These are phyloP conservation scores for Adrianichthys oophorus DNA, from an alignment of 2,797 vertebrate genomes.

Conservation along the genomic window DNA sequence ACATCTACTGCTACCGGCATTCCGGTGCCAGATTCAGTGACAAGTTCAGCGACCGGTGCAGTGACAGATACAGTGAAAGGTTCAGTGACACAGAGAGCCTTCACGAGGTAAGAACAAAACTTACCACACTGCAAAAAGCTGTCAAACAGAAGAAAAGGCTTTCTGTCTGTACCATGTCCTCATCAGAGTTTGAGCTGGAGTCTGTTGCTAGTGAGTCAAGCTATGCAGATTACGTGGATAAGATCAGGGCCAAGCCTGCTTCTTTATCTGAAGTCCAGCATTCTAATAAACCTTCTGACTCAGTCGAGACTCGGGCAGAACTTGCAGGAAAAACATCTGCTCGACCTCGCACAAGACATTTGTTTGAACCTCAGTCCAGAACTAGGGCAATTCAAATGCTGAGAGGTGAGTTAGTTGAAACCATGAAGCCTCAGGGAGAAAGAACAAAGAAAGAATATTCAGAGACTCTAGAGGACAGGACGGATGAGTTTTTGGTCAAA, in stretches of 20 bases:
- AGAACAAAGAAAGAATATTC: slow-evolving; percentile 14
- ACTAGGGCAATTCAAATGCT: slow-evolving; percentile 71
- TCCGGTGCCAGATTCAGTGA: slow-evolving; percentile 78
- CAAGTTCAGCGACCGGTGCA: slow-evolving; percentile 80
- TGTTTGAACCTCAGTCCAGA: slow-evolving; percentile 76
- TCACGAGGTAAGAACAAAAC: slow-evolving; percentile 90
- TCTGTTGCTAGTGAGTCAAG: slow-evolving; percentile 78
- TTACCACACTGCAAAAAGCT: slow-evolving; percentile 85
- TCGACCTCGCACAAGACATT: slow-evolving; percentile 61
- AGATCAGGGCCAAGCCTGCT: slow-evolving; percentile 66
- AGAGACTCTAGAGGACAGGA: slow-evolving; percentile 23
- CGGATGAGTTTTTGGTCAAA: slow-evolving; percentile 3
- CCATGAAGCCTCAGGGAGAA: slow-evolving; percentile 13
- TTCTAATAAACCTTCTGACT: slow-evolving; percentile 55
- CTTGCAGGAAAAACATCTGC: slow-evolving; percentile 57
- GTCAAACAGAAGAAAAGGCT: slow-evolving; percentile 86
- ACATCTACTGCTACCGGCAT: slow-evolving; percentile 79
- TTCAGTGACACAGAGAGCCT: slow-evolving; percentile 85
- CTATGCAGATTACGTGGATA: slow-evolving; percentile 74
- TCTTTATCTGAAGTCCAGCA: slow-evolving; percentile 67
- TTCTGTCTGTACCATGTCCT: slow-evolving; percentile 81
- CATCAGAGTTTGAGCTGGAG: slow-evolving; percentile 81
- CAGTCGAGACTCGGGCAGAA: slow-evolving; percentile 50
- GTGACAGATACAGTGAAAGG: slow-evolving; percentile 78
- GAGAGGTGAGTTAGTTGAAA: slow-evolving; percentile 71